A percentile compares a stretch with the other conserved stretches of the same genome.
phyloP scores from a whole-genome alignment of 2,113 vertebrate species.

The Gasterosteus nipponicus region DNA sequence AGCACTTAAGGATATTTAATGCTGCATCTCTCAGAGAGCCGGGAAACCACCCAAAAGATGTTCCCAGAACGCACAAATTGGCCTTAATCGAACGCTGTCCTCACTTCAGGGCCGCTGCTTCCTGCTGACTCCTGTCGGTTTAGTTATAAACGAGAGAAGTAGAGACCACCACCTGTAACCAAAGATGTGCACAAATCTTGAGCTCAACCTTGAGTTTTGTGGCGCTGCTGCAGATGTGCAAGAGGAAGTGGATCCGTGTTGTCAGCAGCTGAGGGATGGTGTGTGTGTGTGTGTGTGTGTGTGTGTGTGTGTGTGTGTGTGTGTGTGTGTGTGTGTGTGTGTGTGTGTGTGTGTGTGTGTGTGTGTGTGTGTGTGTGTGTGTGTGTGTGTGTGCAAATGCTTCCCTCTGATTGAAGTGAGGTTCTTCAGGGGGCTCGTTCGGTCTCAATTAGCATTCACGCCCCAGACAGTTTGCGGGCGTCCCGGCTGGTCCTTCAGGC shows the following conservation, averaged over 20 bases:
- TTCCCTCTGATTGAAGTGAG: conserved; percentile 26
- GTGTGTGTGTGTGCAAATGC: neutral
- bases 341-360: neutral
- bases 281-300: neutral
- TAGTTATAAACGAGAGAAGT: conserved; percentile 24
- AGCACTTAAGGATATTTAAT: conserved; percentile 65
- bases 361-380: neutral
- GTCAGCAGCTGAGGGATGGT: neutral
- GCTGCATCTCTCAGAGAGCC: conserved; percentile 57
- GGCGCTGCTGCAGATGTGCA: neutral
- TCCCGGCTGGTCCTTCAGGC: conserved; percentile 36
- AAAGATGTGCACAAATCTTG: neutral
- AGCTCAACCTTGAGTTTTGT: neutral
- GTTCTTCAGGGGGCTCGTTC: conserved; percentile 34
- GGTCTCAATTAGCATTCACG: conserved; percentile 42
- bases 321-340: neutral
- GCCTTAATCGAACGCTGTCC: conserved; percentile 55
- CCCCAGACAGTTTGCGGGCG: conserved; percentile 25
- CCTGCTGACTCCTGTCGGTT: conserved; percentile 48
- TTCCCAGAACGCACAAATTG: conserved; percentile 60
- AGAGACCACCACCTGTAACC: neutral
- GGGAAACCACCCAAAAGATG: conserved; percentile 57
- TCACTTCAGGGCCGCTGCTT: conserved; percentile 40
- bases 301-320: neutral
- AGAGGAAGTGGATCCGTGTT: neutral